Base-by-base conservation (phyloP, 1,140 invertebrate species). In the Tetramorium parvispinum region DNA sequence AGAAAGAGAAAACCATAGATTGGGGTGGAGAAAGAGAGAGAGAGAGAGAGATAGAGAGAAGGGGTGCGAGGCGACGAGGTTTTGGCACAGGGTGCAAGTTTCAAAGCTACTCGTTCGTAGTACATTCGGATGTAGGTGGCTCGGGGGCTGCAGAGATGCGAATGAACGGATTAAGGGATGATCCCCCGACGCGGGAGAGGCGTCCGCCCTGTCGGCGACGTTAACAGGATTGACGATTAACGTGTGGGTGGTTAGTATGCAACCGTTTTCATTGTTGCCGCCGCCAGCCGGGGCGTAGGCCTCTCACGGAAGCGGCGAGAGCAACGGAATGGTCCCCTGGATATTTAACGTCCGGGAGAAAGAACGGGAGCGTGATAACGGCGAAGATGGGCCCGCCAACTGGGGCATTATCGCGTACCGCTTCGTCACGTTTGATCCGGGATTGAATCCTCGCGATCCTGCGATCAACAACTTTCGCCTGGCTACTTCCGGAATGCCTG, bases 161-260 rank as follows among this genome's bases (percentile, higher is more conserved):
- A 95, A 95, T 95, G 94, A 95, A 95, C 92, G 94, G 94, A 95
- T 95, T 95, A 95, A 95, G 93, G 94, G 94, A 95, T 95, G 94
- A 95, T 94, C 94, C 93, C 94, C 92, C 53, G 68, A 87, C 90
- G 92, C 91, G 90, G 92, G 92, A 94, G 94, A 91, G 92, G 88
- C 91, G 63, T 37, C 76, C 89, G 88, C 90, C 89, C 91, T 87
- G 91, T 89, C 89, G 92, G 88, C 91, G 86, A 70, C 86, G 92
- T 93, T 95, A 94, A 95, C 94, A 94, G 94, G 94, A 94, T 95
- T 94, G 91, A 89, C 94, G 94, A 94, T 94, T 94, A 94, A 94
- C 93, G 92, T 94, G 93, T 94, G 92, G 93, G 92, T 94, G 93
- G 91, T 91, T 93, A 93, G 92, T 83, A 85, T 86, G 89, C 86